Evolutionary conservation across 1,140 invertebrate genomes (phyloP), one percentile per base, ranked within the genome.

Genomic region (Drosophila busckii): DNA sequence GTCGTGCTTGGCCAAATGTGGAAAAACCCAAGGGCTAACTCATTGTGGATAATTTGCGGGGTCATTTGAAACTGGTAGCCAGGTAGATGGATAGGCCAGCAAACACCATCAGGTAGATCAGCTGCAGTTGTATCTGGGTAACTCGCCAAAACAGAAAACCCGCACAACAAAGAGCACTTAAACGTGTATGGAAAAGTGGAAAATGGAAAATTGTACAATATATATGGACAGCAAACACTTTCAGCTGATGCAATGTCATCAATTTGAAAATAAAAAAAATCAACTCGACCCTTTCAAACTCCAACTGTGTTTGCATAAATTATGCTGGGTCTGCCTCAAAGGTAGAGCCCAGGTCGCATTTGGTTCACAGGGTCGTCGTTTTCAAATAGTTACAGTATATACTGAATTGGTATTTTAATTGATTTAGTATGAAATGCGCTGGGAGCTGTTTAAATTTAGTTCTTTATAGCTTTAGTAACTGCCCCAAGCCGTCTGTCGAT

Each of bases 1-100:
- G 26, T 10, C 25, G 13, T 10, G 26, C 44, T 20, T 22, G 42
- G 37, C 26, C 26, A 46, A 32, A 10, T 23, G 34, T 22, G 67
- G 59, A 58, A 78, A 78, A 71, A 68, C 73, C 75, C 54, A 25
- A 31, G 41, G 42, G 29, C 31, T 19, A 59, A 63, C 59, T 73
- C 71, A 78, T 78, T 80, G 75, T 78, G 73, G 73, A 78, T 73
- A 80, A 73, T 80, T 78, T 65, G 75, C 37, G 68, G 73, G n/a
- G 65, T 68, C 37, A 78, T 67, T 64, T 67, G 29, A 45, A 28
- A 13, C 62, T 50, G 45, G 44, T 50, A 58, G 37, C 13, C 34
- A 38, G 32, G 37, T 49, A 48, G 16, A 25, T 12, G 20, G 7
- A 29, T 15, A 26, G 12, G 31, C 9, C 17, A 4, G 19, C 37